Evolutionary conservation across 2,113 vertebrate genomes (phyloP).

Genomic region (Sphyrna mokarran): DNA sequence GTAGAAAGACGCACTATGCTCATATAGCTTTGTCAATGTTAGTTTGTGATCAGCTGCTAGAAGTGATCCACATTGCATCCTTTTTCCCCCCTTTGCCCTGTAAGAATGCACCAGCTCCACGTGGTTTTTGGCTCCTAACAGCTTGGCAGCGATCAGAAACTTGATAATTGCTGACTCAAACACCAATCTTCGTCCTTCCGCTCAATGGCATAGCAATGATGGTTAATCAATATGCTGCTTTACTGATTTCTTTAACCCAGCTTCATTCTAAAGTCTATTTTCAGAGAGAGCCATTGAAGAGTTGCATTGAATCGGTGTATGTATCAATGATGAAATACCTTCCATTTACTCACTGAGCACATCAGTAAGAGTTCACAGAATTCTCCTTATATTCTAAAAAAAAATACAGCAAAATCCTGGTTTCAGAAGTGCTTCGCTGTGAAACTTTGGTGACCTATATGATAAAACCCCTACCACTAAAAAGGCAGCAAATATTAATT

Average conservation of each 20-base stretch:
- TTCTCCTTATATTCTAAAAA: neutral
- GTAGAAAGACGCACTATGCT: neutral
- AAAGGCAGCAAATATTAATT: neutral
- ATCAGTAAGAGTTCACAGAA: neutral
- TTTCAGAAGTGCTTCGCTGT: neutral
- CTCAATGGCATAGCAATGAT: neutral
- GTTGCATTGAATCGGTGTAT: neutral
- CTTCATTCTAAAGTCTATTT: neutral
- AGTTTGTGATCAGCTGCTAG: neutral
- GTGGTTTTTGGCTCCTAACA: neutral
- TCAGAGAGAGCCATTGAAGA: neutral
- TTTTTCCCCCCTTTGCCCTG: neutral
- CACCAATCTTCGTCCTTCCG: neutral
- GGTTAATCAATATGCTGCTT: neutral
- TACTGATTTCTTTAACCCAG: neutral
- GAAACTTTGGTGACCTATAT: neutral
- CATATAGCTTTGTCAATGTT: neutral
- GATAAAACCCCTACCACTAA: neutral
- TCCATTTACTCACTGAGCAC: neutral
- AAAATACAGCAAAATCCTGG: neutral
- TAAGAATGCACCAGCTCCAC: neutral
- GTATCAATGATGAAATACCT: neutral
- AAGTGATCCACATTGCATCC: neutral
- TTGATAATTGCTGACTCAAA: neutral
- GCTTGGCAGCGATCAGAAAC: neutral